Conservation (phyloP, 2,797 vertebrate species). For the Jordanella pulchra region DNA sequence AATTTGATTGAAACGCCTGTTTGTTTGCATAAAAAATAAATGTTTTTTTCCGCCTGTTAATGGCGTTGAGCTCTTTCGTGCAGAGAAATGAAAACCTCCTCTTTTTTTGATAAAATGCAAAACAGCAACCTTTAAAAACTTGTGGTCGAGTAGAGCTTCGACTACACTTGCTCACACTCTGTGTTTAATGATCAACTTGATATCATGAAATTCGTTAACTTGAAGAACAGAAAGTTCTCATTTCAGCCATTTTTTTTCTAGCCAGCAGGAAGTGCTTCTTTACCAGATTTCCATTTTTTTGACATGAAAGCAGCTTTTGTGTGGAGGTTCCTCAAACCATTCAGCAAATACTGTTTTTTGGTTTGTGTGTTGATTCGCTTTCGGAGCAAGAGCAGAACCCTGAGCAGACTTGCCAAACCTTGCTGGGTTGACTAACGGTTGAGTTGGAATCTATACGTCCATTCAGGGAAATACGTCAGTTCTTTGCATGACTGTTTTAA, state of each 20-base stretch:
- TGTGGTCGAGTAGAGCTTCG: not conserved
- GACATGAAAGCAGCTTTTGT: not conserved
- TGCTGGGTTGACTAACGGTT: not conserved
- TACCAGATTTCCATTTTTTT: not conserved
- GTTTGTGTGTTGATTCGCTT: not conserved
- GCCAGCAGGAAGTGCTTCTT: not conserved
- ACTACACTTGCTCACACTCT: not conserved
- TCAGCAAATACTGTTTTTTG: not conserved
- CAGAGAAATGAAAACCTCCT: not conserved
- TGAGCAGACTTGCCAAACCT: not conserved
- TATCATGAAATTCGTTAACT: too few relatives aligned
- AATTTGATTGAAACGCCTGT: not conserved
- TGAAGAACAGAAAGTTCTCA: not conserved
- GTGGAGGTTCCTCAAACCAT: not conserved
- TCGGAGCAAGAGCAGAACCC: not conserved
- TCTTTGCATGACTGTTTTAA: not conserved
- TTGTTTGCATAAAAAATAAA: not conserved
- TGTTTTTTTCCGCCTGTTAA: too few relatives aligned
- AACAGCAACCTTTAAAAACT: not conserved
- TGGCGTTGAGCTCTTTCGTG: too few relatives aligned
- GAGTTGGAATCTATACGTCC: not conserved
- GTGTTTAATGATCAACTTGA: not conserved
- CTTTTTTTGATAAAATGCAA: not conserved
- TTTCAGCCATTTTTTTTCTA: not conserved
- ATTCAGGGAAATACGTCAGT: not conserved